Conservation (phyloP, 92 coral and sea anemone species). For the Siderastrea radians region DNA sequence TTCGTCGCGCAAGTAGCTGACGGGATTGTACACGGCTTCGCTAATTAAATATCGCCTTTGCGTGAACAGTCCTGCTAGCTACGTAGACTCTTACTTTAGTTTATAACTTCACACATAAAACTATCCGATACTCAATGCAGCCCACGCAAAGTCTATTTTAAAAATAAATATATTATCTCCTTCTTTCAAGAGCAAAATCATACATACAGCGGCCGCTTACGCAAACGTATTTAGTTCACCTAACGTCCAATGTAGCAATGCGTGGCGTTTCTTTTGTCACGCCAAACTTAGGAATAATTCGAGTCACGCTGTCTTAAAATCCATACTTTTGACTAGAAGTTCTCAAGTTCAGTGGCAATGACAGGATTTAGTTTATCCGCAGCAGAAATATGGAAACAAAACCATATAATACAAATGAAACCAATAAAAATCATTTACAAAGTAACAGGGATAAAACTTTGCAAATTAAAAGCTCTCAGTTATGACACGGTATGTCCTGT, state of each 20-base stretch:
- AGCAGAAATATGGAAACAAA: neutral
- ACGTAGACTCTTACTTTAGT: neutral
- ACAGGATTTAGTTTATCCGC: neutral
- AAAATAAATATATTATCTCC: slow-evolving; percentile 51
- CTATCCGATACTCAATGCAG: slow-evolving; percentile 13
- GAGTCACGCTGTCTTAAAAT: neutral
- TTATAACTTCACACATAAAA: slow-evolving; percentile 39
- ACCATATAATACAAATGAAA: slow-evolving; percentile 23
- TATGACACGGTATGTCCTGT: neutral
- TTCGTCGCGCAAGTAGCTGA: neutral
- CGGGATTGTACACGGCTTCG: neutral
- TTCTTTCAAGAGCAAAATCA: slow-evolving; percentile 6
- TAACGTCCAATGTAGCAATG: neutral
- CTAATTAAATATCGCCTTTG: neutral
- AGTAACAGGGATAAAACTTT: slow-evolving; percentile 17
- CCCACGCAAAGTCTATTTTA: slow-evolving; percentile 13
- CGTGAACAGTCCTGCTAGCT: neutral
- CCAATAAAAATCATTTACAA: slow-evolving; percentile 36
- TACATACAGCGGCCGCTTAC: slow-evolving; percentile 12
- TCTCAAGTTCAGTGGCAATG: neutral
- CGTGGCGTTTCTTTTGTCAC: neutral
- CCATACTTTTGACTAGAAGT: neutral
- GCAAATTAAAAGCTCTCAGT: slow-evolving; percentile 19
- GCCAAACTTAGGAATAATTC: neutral
- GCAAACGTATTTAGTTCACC: too few species aligned